Evolutionary conservation across 2,113 vertebrate species (phyloP).

Genomic region (Aspidoscelis tigris): DNA sequence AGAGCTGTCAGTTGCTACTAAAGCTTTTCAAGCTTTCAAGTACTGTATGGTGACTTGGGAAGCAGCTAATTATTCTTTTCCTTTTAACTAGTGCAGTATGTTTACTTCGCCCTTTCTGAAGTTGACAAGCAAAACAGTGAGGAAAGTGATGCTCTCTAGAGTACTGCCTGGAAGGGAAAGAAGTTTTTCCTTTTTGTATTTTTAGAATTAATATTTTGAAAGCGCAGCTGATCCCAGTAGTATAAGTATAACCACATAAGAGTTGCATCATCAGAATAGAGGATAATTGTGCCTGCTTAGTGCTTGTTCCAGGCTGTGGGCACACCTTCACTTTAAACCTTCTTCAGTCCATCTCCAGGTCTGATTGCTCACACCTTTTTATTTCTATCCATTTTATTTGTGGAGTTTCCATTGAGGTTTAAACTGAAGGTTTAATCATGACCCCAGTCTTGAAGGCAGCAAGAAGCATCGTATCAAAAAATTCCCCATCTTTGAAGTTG

Average conservation of each 20-base stretch:
- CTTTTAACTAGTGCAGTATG: neutral
- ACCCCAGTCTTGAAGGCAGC: too few species aligned
- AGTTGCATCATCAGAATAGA: neutral
- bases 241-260: neutral
- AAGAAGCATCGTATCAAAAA: too few species aligned
- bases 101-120: constrained; percentile 6
- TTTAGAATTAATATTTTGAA: neutral
- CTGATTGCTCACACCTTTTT: too few species aligned
- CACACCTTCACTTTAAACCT: too few species aligned
- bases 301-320: too few species aligned
- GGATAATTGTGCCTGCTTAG: too few species aligned
- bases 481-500: too few species aligned
- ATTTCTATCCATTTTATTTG: too few species aligned
- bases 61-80: neutral
- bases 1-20: constrained; percentile 26
- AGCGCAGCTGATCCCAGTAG: neutral
- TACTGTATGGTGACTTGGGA: neutral
- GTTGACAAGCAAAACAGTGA: neutral
- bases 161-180: neutral
- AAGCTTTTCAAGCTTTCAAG: constrained; percentile 13
- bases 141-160: neutral
- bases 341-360: too few species aligned
- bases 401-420: too few species aligned
- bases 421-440: too few species aligned
- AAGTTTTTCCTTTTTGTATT: neutral